Base-by-base conservation (phyloP, 2,113 vertebrate species). In the Thinocorus orbignyianus region DNA sequence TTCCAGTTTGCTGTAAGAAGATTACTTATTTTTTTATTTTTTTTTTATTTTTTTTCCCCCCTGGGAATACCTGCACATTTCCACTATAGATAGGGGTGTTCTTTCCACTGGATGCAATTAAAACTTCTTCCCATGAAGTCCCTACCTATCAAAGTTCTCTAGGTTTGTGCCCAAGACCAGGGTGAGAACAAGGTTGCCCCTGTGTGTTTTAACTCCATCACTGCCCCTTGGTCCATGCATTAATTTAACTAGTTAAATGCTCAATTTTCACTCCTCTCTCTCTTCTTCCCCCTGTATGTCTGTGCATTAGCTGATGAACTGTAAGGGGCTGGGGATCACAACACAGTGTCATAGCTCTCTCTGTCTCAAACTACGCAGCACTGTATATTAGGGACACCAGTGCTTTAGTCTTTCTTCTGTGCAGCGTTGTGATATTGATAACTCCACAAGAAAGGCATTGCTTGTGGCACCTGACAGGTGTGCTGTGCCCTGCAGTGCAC, bases 201-300 rank as follows among this genome's bases (percentile, higher is more conserved):
- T 61, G 4, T 57, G 33, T 46, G 4, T 65, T 90, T 80, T 26
- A 69, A 25, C 6, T 57, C 30, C 1, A 0, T 14, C 25, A 44
- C 28, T 77, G 31, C 6, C 18, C 23, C 10, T 73, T 37, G 25
- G 7, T 6, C 1, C 0, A 23, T 48, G 37, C 35, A 17, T 30
- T 28, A 41, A 60, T 69, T 65, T 49, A 82, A 33, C 18, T 31
- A 25, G 24, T 44, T 60, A 65, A 48, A 80, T 8, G 6, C 2
- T 5, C 0, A 2, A 24, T 17, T 64, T 26, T 22, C 33, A 33
- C 24, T 58, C 55, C 39, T 6, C 3, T 80, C 4, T 7, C 10
- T 1, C 11, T 70, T 6, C 19, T 46, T 66, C 10, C 11, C 17
- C 13, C 11, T 17, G 6, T 31, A 31, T n/a, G 31, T 46, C 0